Conservation (phyloP, 2,113 vertebrate genomes). For the Hippocampus zosterae region DNA sequence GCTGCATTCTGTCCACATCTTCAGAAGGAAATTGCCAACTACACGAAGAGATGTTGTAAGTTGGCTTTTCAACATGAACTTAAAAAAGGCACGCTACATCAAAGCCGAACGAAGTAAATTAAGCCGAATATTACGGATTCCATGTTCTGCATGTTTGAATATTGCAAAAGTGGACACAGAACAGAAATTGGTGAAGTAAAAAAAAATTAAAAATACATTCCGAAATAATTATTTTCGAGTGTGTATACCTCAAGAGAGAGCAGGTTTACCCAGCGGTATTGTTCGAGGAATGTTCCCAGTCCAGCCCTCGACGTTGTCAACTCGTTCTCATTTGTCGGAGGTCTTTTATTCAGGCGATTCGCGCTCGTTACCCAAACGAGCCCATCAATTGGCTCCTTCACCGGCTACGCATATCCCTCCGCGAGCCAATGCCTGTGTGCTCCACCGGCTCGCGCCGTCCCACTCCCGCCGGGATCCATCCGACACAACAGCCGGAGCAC, state of each 20-base stretch:
- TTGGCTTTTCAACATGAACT: not conserved
- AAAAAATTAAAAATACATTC: not conserved
- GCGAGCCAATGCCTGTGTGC: slow-evolving; percentile 36
- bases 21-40: not conserved
- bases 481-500: slow-evolving; percentile 5
- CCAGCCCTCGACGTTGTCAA: not conserved
- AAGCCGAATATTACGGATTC: slow-evolving; percentile 17
- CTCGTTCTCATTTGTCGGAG: not conserved
- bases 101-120: not conserved
- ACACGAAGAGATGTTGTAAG: not conserved
- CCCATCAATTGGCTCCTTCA: slow-evolving; percentile 55
- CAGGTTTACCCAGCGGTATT: not conserved
- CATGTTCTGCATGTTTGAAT: not conserved
- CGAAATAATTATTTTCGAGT: not conserved
- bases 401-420: slow-evolving; percentile 36
- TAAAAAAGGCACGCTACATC: not conserved
- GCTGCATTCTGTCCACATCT: not conserved
- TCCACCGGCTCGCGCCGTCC: slow-evolving; percentile 11
- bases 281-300: not conserved
- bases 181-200: not conserved
- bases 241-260: not conserved
- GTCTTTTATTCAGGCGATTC: slow-evolving; percentile 46
- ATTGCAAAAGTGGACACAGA: not conserved
- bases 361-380: slow-evolving; percentile 55
- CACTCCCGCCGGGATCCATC: not conserved